These are phyloP conservation scores for Sciurus vulgaris DNA, from an alignment of 2,797 vertebrate species.

Conservation along the genomic window DNA sequence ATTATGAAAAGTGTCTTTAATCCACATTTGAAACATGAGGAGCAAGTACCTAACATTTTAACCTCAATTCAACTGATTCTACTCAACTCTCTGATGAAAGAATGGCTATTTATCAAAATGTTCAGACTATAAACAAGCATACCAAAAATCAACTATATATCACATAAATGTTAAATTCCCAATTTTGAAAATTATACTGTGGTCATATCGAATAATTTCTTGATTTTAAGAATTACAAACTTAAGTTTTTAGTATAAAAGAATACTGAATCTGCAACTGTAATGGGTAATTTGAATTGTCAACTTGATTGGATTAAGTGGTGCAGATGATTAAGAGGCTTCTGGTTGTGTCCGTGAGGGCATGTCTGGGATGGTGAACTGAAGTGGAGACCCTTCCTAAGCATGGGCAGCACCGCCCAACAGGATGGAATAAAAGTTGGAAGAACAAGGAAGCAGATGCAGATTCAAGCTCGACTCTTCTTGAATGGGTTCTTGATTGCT, in stretches of 20 bases:
- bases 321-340: too few species aligned
- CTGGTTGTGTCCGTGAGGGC: too few species aligned
- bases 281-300: too few species aligned
- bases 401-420: too few species aligned
- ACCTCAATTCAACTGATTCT: slow-evolving; percentile 35
- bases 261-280: not conserved
- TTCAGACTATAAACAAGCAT: not conserved
- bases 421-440: too few species aligned
- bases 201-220: not conserved
- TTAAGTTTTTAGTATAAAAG: slow-evolving; percentile 14
- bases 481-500: too few species aligned
- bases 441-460: too few species aligned
- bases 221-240: slow-evolving; percentile 55
- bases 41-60: slow-evolving; percentile 41
- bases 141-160: slow-evolving; percentile 23
- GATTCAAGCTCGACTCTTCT: too few species aligned
- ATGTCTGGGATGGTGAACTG: too few species aligned
- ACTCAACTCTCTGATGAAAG: slow-evolving; percentile 33
- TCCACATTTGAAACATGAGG: slow-evolving; percentile 37
- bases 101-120: slow-evolving; percentile 19
- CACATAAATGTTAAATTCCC: slow-evolving; percentile 2
- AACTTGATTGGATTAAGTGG: too few species aligned
- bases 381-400: too few species aligned
- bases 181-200: slow-evolving; percentile 11
- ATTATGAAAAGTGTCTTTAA: slow-evolving; percentile 25